A percentile compares a stretch with the other conserved stretches of the same genome.
These are phyloP conservation scores for Coendou prehensilis DNA, from an alignment of 2,797 vertebrate species.

Conservation along the genomic window DNA sequence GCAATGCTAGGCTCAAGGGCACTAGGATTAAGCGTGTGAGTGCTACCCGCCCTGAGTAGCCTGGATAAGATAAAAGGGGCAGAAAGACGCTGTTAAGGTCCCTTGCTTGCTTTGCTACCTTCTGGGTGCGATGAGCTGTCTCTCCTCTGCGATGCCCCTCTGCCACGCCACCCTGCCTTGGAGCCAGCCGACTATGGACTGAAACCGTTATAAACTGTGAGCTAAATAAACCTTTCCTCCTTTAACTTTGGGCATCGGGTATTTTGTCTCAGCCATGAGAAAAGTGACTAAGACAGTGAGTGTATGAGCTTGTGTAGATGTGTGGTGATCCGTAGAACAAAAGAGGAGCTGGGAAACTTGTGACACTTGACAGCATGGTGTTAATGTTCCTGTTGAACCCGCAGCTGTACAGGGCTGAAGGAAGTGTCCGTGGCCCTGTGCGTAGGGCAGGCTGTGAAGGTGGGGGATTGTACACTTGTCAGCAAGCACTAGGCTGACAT, in stretches of 20 bases:
- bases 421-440: background rate
- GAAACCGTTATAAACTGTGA: too few relatives aligned
- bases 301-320: conserved; percentile 2
- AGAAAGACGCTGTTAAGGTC: background rate
- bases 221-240: too few relatives aligned
- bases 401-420: background rate
- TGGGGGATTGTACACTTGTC: background rate
- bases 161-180: too few relatives aligned
- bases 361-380: background rate
- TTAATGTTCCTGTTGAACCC: background rate
- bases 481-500: rapidly evolving
- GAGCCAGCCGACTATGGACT: too few relatives aligned
- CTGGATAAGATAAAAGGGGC: background rate
- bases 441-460: background rate
- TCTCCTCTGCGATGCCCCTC: too few relatives aligned
- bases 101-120: background rate
- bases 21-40: too few relatives aligned
- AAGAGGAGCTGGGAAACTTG: background rate
- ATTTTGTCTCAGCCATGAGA: too few relatives aligned
- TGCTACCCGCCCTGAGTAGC: background rate
- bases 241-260: too few relatives aligned
- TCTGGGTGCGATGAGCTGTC: background rate
- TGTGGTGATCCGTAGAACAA: conserved; percentile 54
- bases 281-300: background rate
- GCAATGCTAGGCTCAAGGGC: background rate